These are phyloP conservation scores for Dipodomys spectabilis DNA, from an alignment of 2,113 vertebrate genomes.

Conservation along the genomic window DNA sequence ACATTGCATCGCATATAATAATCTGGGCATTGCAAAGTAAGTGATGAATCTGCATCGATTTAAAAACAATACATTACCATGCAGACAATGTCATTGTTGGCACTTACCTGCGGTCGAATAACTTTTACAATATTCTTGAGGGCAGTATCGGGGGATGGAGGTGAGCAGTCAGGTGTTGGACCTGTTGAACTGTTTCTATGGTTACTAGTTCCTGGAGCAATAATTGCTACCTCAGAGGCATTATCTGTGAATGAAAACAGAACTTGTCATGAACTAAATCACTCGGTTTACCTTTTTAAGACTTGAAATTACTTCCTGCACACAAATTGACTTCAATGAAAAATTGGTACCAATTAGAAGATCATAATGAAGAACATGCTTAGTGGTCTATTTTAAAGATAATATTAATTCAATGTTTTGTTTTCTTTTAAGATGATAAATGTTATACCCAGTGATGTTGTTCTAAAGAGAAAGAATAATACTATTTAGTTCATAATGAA, in stretches of 20 bases:
- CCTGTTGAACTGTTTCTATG: conserved; percentile 96
- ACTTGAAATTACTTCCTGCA: conserved; percentile 70
- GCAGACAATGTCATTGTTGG: conserved; percentile 44
- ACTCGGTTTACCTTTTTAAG: conserved; percentile 74
- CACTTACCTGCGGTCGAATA: conserved; percentile 97
- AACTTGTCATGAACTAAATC: conserved; percentile 78
- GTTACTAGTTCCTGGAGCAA: conserved; percentile 92
- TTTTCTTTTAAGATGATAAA: conserved; percentile 54
- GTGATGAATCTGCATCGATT: background rate
- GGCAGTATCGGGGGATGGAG: conserved; percentile 97
- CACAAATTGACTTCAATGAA: conserved; percentile 66
- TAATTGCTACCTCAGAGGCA: conserved; percentile 92
- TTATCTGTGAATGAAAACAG: conserved; percentile 92
- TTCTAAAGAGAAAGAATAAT: conserved; percentile 9
- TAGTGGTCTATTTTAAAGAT: background rate
- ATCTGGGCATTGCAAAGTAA: background rate
- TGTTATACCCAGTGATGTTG: background rate
- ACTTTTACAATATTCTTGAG: conserved; percentile 99
- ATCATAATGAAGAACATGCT: conserved; percentile 38
- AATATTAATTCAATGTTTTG: conserved; percentile 52
- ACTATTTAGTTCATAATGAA: conserved; percentile 43
- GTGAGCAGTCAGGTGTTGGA: conserved; percentile 98
- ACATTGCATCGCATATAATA: background rate
- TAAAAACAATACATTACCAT: background rate
- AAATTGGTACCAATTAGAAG: conserved; percentile 35